Evolutionary conservation across 2,888 invertebrate species (phyloP), one percentile per base, ranked within the genome.

Genomic region (Plusia festucae): DNA sequence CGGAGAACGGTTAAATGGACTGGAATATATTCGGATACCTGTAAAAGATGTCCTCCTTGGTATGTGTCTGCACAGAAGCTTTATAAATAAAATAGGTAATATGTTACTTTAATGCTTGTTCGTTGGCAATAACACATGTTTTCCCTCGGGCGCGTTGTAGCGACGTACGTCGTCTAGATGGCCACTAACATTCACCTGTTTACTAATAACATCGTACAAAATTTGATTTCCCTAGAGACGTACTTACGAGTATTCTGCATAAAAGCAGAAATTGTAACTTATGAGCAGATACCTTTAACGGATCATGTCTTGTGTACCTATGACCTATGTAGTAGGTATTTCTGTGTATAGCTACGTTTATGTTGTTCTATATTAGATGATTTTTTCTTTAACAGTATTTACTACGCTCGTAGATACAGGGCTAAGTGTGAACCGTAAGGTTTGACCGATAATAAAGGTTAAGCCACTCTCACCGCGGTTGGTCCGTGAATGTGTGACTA

Each of bases 201-300:
- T 53, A 56, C 51, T 60, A 62, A 66, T 70, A 70, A 62, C 56
- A 49, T 75, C 59, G 40, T 66, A 52, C 40, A 56, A 75, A 62
- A 75, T 66, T 62, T 73, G 70, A 73, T 73, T 73, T 73, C 73
- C 75, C 73, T 40, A 0, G 73, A 66, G 73, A 22, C 8, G 51
- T 0, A 2, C 24, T 55, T 60, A 66, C 75, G 75, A 74, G 75
- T 15, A 51, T 59, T 65, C 66, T 61, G 59, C 70, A 70, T 65
- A 61, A 40, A 73, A 54, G 52, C 53, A 53, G 44, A 24, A 58
- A 24, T 52, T 55, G 27, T 57, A 53, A 16, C 59, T 40, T n/a
- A 40, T 40, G n/a, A 40, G 40, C 40, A 40, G 40, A 40, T 15
- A n/a, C 40, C 40, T 40, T 40, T 34, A 13, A 13, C 34, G 34